Conservation (phyloP, 2,113 vertebrate species). For the Thamnaconus septentrionalis region DNA sequence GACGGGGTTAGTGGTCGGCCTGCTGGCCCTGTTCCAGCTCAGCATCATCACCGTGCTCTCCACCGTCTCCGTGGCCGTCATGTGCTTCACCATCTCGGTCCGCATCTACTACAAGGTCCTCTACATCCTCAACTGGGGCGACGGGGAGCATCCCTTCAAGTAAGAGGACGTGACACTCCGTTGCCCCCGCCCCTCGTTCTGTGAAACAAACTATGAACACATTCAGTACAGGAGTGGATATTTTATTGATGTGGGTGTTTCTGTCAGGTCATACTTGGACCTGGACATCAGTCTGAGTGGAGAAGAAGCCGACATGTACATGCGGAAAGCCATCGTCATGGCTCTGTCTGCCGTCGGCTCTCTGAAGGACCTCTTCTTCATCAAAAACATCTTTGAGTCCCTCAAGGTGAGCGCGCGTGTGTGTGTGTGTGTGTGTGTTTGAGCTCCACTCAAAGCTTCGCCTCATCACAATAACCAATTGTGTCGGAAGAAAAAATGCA, state of each 20-base stretch:
- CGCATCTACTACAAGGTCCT: slow-evolving; percentile 83
- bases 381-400: slow-evolving; percentile 84
- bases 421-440: too few relatives aligned
- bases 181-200: neutral
- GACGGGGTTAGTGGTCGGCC: slow-evolving; percentile 80
- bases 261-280: slow-evolving; percentile 80
- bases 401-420: slow-evolving; percentile 79
- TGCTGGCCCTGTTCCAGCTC: slow-evolving; percentile 87
- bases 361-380: slow-evolving; percentile 83
- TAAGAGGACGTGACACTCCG: slow-evolving; percentile 63
- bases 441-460: neutral
- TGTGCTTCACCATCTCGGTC: slow-evolving; percentile 84
- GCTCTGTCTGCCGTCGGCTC: slow-evolving; percentile 63
- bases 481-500: neutral
- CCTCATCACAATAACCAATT: slow-evolving; percentile 7
- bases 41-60: slow-evolving; percentile 86
- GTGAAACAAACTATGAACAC: neutral
- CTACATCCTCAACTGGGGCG: slow-evolving; percentile 75
- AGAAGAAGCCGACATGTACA: slow-evolving; percentile 78
- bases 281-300: slow-evolving; percentile 79
- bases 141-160: slow-evolving; percentile 84
- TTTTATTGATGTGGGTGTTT: neutral
- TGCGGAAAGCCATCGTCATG: slow-evolving; percentile 72
- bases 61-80: slow-evolving; percentile 78
- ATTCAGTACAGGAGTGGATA: neutral